phyloP scores from a whole-genome alignment of 2,113 vertebrate species.

The Saguinus imperator region DNA sequence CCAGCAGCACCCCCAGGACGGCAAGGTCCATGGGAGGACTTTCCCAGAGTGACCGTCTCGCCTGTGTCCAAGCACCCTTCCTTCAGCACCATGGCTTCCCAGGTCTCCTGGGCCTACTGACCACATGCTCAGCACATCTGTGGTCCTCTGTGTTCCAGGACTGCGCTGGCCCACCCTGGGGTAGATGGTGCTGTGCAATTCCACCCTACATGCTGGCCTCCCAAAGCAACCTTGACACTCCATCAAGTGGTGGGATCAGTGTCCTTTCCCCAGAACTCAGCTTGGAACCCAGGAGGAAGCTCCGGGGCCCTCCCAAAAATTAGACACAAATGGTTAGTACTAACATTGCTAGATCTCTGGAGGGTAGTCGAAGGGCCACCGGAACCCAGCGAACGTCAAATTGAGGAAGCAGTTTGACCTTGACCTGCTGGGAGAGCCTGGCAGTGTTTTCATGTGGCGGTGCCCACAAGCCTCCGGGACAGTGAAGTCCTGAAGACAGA shows the following conservation, averaged over 20 bases:
- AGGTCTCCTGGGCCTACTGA: background rate
- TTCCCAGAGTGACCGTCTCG: rapidly evolving
- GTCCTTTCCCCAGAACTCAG: background rate
- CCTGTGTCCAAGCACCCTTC: background rate
- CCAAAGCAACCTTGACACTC: background rate
- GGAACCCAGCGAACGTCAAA: background rate
- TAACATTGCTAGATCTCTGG: background rate
- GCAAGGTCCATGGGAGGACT: background rate
- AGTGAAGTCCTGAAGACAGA: background rate
- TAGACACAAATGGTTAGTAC: background rate
- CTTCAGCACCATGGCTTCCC: background rate
- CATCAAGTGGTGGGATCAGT: background rate
- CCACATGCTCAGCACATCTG: background rate
- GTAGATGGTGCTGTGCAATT: background rate
- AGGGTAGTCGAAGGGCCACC: background rate
- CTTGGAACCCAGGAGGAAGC: background rate
- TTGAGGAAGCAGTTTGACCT: background rate
- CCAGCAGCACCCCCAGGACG: background rate
- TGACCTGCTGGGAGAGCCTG: background rate
- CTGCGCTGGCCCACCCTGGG: background rate
- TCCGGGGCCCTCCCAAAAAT: background rate
- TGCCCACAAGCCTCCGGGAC: background rate
- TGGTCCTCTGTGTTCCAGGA: background rate
- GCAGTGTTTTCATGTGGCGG: background rate
- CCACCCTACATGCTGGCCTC: background rate